These are phyloP conservation scores for Eurosta solidaginis DNA, from an alignment of 1,140 invertebrate genomes.

Conservation along the genomic window DNA sequence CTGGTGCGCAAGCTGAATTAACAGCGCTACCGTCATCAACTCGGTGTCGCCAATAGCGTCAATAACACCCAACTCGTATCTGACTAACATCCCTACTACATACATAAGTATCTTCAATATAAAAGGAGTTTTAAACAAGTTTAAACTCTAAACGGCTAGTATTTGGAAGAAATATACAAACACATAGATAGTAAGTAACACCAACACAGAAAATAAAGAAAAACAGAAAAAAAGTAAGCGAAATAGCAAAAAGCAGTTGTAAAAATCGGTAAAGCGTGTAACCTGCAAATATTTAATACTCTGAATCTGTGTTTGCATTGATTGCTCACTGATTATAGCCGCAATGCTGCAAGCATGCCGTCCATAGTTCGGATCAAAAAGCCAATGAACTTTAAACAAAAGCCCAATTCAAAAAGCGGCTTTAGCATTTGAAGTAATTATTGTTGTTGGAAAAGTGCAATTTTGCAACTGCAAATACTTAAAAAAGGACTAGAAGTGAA, in stretches of 20 bases:
- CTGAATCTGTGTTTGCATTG: too few species aligned
- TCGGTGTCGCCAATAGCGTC: too few species aligned
- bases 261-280: too few species aligned
- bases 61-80: too few species aligned
- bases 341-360: neutral
- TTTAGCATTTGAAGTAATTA: neutral
- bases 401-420: neutral
- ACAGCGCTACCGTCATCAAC: too few species aligned
- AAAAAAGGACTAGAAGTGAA: neutral
- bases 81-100: too few species aligned
- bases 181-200: neutral
- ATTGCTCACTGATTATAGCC: neutral
- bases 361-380: neutral
- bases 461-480: neutral
- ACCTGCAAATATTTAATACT: too few species aligned
- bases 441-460: neutral
- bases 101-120: too few species aligned
- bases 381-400: conserved; percentile 16
- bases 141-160: neutral
- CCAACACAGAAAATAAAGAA: neutral
- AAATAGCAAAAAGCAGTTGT: neutral
- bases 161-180: neutral
- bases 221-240: neutral
- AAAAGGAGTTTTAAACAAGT: neutral
- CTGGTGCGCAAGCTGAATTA: too few species aligned